These are phyloP conservation scores for Amphiura filiformis DNA, from an alignment of 35 echinoderm and acorn worm species.

Conservation along the genomic window DNA sequence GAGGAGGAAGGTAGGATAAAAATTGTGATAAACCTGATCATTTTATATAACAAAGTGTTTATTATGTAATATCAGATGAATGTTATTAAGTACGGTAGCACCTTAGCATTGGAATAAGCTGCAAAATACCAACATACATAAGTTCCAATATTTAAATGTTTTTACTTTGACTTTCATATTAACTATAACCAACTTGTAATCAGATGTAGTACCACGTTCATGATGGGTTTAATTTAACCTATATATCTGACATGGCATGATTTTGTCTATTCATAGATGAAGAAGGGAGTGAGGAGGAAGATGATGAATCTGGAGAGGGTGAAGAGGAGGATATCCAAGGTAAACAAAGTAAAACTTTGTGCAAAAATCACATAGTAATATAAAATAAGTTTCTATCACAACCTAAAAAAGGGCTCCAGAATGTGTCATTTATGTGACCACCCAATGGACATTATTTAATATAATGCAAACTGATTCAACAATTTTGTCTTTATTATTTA, in stretches of 20 bases:
- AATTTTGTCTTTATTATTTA: no score
- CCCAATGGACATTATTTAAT: no score
- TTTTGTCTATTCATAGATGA: not conserved
- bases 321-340: not conserved
- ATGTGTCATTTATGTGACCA: no score
- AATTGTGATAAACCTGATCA: not conserved
- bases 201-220: not conserved
- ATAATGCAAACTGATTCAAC: no score
- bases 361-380: not conserved
- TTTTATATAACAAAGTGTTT: not conserved
- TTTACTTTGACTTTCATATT: not conserved
- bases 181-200: not conserved
- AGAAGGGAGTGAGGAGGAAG: constrained; percentile 1
- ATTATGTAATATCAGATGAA: not conserved
- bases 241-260: constrained; percentile 9
- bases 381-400: not conserved
- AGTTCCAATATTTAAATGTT: no score
- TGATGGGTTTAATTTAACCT: not conserved
- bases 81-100: no score
- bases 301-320: not conserved
- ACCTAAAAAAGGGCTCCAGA: no score
- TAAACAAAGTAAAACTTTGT: not conserved
- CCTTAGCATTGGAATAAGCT: no score
- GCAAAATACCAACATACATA: no score
- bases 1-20: not conserved